Base-by-base conservation (phyloP, 2,113 vertebrate species). In the Phalacrocorax carbo region DNA sequence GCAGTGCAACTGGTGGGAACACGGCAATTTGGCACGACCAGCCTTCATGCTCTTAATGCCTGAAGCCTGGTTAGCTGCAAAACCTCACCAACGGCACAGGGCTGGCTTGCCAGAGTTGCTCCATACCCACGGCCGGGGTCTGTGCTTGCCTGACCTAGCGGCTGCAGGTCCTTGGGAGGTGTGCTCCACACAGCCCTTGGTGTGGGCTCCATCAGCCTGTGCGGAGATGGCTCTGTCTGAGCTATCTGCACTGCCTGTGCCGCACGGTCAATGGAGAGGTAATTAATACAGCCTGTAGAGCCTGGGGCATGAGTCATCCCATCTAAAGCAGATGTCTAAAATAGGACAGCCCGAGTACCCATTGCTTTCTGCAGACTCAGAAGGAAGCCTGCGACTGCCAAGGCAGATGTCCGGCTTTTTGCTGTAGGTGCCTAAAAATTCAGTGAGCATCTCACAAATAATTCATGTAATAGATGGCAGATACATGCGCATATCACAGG, bases 1-100 rank as follows among this genome's bases (percentile, higher is more conserved):
- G 4, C 54, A 62, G 80, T 49, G 44, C 52, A 64, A 26, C 21
- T 0, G 1, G 44, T 66, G 21, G 61, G 57, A 80, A 82, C 54
- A 15, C 0, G 0, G 80, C 65, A 40, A 15, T 1, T 14, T 6
- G 52, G 69, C 48, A 42, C 0, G 9, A 40, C 1, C 65, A 52
- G 54, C 15, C 44, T 46, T 25, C 1, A 1, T 34, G 65, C 65
- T 75, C 64, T 62, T n/a, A 34, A 27, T 54, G 70, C 66, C 80
- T 38, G 58, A 32, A 30, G 44, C 20, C n/a, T 34, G 8, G 15
- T 14, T 21, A 49, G 9, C 52, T 73, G 69, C 15, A 40, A 68
- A 36, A 34, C 13, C 29, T 55, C 64, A 20, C 32, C 49, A 19
- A 10, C 0, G 3, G 44, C 49, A 34, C 42, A 15, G 11, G 52